Percentiles rank a stretch among this genome's conserved stretches.
Evolutionary conservation across 2,888 invertebrate species (phyloP).

Genomic region (Campopleginae sp.): DNA sequence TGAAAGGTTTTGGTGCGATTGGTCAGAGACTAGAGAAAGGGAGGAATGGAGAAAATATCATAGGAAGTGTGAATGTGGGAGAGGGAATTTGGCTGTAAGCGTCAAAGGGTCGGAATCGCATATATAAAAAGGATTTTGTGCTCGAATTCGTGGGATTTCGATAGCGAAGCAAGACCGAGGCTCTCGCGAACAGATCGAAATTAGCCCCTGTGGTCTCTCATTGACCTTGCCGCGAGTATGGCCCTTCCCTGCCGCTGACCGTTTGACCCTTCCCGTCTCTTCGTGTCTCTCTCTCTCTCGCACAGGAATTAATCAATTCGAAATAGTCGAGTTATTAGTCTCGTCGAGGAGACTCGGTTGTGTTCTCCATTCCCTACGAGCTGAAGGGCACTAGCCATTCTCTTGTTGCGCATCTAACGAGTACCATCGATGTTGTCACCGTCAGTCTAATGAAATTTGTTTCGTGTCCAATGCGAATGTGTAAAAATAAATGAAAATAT

Average conservation of each 20-base stretch:
- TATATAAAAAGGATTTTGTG: conserved; percentile 27
- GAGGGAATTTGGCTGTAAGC: conserved; percentile 54
- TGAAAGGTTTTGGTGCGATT: conserved; percentile 23
- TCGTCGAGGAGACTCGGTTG: conserved; percentile 58
- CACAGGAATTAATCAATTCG: conserved; percentile 79
- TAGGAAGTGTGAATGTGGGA: background rate
- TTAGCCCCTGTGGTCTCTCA: conserved; percentile 77
- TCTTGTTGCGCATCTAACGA: background rate
- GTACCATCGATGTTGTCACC: background rate
- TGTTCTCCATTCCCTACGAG: conserved; percentile 42
- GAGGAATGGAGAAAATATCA: background rate
- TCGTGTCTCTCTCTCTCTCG: conserved; percentile 12
- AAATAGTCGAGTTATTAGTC: conserved; percentile 77
- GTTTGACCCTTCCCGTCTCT: background rate
- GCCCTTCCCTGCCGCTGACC: background rate
- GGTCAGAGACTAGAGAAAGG: conserved; percentile 7
- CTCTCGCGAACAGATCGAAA: conserved; percentile 71
- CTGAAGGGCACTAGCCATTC: background rate
- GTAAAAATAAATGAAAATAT: background rate
- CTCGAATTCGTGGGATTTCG: conserved; percentile 39
- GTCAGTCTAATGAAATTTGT: conserved; percentile 7
- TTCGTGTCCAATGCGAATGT: background rate
- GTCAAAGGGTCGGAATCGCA: conserved; percentile 62
- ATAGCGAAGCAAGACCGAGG: conserved; percentile 62
- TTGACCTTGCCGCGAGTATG: conserved; percentile 31